phyloP scores from a whole-genome alignment of 2,113 vertebrate genomes.

The Monopterus albus region DNA sequence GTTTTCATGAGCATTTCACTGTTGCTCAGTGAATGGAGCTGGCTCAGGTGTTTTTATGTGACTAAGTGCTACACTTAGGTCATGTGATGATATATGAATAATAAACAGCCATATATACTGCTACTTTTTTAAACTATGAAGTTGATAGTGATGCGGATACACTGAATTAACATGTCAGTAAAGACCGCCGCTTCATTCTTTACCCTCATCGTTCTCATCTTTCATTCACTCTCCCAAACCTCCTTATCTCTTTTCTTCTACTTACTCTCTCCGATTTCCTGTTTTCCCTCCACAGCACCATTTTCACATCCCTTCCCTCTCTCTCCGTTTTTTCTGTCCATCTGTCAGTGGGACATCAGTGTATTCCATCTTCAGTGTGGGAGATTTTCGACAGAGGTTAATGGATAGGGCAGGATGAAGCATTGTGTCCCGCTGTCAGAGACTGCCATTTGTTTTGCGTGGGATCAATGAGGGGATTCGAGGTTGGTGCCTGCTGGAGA shows the following conservation, averaged over 20 bases:
- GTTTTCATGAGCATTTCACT: no score
- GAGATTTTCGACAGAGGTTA: constrained; percentile 67
- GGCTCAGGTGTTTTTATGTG: no score
- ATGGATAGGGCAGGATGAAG: constrained; percentile 73
- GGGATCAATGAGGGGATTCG: constrained; percentile 69
- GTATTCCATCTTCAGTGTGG: constrained; percentile 62
- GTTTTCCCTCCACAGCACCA: constrained; percentile 6
- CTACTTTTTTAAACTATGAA: no score
- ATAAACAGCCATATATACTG: no score
- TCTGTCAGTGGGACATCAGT: constrained; percentile 61
- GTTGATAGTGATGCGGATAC: no score
- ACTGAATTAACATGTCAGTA: no score
- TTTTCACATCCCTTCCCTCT: constrained; percentile 1
- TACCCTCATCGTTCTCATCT: background rate
- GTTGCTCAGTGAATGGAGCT: no score
- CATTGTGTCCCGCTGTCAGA: constrained; percentile 60
- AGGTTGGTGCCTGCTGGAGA: constrained; percentile 53
- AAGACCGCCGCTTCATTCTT: constrained; percentile 24
- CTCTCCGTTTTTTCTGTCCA: constrained; percentile 23
- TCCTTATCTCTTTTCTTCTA: background rate
- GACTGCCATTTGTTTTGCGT: constrained; percentile 67
- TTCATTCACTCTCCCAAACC: no score
- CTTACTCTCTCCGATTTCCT: background rate
- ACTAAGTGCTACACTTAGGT: no score
- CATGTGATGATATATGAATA: no score